Evolutionary conservation across 2,888 invertebrate species (phyloP).

Genomic region (Entomobrya proxima): DNA sequence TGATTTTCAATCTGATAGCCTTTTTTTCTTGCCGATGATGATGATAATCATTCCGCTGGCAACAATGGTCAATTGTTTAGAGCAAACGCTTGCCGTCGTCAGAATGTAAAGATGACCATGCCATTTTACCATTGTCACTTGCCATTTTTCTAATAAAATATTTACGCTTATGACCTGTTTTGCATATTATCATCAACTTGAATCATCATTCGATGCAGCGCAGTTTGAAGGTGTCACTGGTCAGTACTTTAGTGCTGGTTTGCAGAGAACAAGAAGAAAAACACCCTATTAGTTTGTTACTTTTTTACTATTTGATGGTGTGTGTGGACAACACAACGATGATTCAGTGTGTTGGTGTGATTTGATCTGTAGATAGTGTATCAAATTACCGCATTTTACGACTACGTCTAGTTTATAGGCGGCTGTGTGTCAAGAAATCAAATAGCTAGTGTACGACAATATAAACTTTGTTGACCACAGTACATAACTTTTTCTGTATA

Average conservation of each 20-base stretch:
- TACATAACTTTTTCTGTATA: too few relatives aligned
- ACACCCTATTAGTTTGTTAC: too few relatives aligned
- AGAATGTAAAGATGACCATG: not conserved
- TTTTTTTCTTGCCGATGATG: not conserved
- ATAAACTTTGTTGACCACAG: conserved; percentile 10
- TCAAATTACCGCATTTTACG: not conserved
- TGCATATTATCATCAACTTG: not conserved
- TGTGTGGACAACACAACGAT: too few relatives aligned
- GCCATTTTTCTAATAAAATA: not conserved
- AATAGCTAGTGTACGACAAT: not conserved
- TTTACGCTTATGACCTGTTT: not conserved
- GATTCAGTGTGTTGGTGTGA: not conserved
- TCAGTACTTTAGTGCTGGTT: not conserved
- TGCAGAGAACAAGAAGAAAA: not conserved
- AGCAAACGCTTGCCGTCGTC: not conserved
- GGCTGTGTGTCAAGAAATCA: not conserved
- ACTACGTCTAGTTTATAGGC: not conserved
- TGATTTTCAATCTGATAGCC: too few relatives aligned
- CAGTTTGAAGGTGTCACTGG: not conserved
- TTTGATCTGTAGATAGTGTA: not conserved
- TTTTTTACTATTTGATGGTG: too few relatives aligned
- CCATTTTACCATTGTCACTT: conserved; percentile 22
- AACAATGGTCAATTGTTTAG: conserved; percentile 25
- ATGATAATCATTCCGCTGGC: not conserved
- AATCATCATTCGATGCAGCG: not conserved